phyloP scores from a whole-genome alignment of 2,797 vertebrate genomes.

The Adelosebastes latens region DNA sequence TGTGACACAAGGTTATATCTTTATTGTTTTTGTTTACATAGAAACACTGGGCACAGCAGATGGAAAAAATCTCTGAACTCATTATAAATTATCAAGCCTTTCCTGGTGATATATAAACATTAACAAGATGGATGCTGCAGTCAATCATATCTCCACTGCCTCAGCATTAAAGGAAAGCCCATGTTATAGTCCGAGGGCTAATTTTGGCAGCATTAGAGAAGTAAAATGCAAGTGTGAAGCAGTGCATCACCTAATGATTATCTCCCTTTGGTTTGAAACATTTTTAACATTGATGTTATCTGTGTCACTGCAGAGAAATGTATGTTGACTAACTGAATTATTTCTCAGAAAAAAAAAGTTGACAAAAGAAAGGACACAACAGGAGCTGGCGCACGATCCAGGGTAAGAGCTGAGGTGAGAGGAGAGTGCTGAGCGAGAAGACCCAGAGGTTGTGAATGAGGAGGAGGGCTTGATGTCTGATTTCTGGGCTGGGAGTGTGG shows the following conservation, averaged over 20 bases:
- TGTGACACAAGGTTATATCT: background rate
- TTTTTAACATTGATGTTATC: background rate
- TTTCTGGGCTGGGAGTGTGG: background rate
- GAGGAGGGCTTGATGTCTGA: background rate
- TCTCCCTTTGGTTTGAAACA: background rate
- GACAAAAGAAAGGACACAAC: background rate
- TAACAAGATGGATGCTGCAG: background rate
- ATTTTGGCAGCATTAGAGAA: background rate
- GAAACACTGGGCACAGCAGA: no score
- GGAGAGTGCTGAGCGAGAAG: background rate
- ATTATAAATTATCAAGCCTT: background rate
- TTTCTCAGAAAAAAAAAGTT: background rate
- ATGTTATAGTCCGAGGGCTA: background rate
- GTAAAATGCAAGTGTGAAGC: background rate
- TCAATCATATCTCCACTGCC: background rate
- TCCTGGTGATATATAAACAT: background rate
- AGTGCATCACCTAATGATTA: no score
- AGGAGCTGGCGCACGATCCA: background rate
- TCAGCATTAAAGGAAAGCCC: background rate
- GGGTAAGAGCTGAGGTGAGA: background rate
- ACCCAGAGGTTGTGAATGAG: background rate
- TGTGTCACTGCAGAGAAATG: background rate
- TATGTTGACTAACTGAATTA: background rate
- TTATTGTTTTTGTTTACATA: background rate
- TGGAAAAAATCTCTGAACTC: background rate